Evolutionary conservation across 2,888 invertebrate genomes (phyloP).

Genomic region (Morpho helenor): DNA sequence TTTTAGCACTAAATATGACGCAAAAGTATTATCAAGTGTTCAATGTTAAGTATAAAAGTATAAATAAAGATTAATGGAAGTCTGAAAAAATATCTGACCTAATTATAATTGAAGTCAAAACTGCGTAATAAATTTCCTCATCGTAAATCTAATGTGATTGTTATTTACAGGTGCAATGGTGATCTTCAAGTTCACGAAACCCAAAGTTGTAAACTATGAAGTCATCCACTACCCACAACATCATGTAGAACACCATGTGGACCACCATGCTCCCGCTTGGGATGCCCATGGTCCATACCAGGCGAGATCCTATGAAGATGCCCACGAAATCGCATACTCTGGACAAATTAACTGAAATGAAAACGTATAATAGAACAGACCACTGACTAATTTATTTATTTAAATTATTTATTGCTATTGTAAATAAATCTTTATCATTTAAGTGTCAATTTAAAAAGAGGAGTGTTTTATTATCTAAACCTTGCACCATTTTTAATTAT

Average conservation of each 20-base stretch:
- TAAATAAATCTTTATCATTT: constrained; percentile 67
- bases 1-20: too few species aligned
- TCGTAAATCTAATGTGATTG: neutral
- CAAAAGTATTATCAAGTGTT: too few species aligned
- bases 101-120: too few species aligned
- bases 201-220: constrained; percentile 92
- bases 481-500: neutral
- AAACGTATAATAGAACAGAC: constrained; percentile 58
- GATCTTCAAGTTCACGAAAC: constrained; percentile 92
- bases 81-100: too few species aligned
- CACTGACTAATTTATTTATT: constrained; percentile 69
- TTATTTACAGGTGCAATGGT: constrained; percentile 82
- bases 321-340: constrained; percentile 80
- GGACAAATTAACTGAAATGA: constrained; percentile 60
- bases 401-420: constrained; percentile 69
- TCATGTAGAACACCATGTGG: constrained; percentile 84
- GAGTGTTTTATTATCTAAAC: constrained; percentile 33
- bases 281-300: constrained; percentile 81
- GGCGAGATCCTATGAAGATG: constrained; percentile 78
- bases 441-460: constrained; percentile 53
- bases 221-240: constrained; percentile 90
- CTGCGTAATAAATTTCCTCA: too few species aligned
- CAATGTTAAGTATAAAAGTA: too few species aligned
- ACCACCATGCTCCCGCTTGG: constrained; percentile 77
- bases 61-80: too few species aligned